Evolutionary conservation across 2,113 vertebrate species (phyloP).

Genomic region (Zosterops hypoxanthus): DNA sequence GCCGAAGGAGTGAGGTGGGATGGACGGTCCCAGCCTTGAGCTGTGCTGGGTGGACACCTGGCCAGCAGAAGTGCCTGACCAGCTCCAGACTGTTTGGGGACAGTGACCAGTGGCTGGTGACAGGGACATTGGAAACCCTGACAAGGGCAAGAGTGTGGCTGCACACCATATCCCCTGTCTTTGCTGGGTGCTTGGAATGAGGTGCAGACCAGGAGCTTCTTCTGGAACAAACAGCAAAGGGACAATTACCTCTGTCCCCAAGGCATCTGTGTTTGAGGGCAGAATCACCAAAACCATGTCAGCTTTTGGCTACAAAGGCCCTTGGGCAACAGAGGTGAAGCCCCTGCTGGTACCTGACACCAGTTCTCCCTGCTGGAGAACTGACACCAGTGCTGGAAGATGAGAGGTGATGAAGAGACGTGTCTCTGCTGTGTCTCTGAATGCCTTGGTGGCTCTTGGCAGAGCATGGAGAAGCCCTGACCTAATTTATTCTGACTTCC

Average conservation of each 20-base stretch:
- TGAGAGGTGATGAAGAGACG: neutral
- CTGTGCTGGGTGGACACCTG: fast-evolving
- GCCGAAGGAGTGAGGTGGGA: fast-evolving
- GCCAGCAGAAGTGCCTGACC: neutral
- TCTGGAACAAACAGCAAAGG: neutral
- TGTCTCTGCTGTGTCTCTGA: neutral
- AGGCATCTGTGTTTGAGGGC: neutral
- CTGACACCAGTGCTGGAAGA: neutral
- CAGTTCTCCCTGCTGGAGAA: no score
- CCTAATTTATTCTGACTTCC: neutral
- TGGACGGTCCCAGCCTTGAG: fast-evolving
- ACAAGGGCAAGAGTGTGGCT: fast-evolving
- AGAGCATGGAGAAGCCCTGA: neutral
- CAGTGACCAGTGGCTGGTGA: neutral
- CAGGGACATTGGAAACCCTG: neutral
- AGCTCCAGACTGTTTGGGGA: neutral
- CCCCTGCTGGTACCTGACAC: no score
- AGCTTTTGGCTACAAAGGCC: neutral
- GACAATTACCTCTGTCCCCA: neutral
- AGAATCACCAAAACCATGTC: neutral
- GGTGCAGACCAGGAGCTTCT: neutral
- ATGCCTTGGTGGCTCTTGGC: neutral
- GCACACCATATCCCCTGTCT: neutral
- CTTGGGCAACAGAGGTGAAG: fast-evolving
- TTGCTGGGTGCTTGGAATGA: fast-evolving